Base-by-base conservation (phyloP, 2,113 vertebrate species). In the Siniperca chuatsi region DNA sequence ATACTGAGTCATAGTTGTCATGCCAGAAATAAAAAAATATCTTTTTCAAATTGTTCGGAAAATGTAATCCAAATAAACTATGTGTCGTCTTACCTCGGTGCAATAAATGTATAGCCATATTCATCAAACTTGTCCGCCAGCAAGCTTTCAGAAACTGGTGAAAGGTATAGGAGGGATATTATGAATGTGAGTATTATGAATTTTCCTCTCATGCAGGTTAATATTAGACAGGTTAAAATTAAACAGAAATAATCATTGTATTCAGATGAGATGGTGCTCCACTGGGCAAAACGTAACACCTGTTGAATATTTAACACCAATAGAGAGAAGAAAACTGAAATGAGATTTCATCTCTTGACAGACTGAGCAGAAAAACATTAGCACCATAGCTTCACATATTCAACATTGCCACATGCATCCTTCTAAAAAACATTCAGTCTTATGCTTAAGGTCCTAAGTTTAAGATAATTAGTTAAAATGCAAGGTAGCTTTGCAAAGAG, bases 121-220 rank as follows among this genome's bases (percentile, higher is more conserved):
- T 99, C 97, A 84, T 98, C 97, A 95, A 97, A 99, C 93, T 95
- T 82, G 58, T 98, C 97, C 0, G 83, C 90, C 88, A 97, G 96
- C 92, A 99, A 92, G 48, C 97, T 96, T 94, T 98, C 98, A 87
- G 96, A 95, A 96, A 96, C 98, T 99, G 95, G 55, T 33, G 93
- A 94, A 94, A 87, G 92, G 75, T 25, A 66, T 37, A 83, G 72
- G 20, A 54, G 52, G 20, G 52, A 54, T 54, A 54, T 54, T 54
- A 54, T 54, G 2, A 21, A 54, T 16, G 8, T 50, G 20, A 88
- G 37, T 64, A 54, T 76, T 52, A 85, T 80, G 46, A 78, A 55
- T 81, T 68, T 83, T 67, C 52, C 54, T 61, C 4, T 37, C 48
- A 33, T 48, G 52, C 25, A 64, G 25, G 18, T 71, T 42, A 33